Base-by-base conservation (phyloP, 2,888 invertebrate species). In the Agrotis exclamationis region DNA sequence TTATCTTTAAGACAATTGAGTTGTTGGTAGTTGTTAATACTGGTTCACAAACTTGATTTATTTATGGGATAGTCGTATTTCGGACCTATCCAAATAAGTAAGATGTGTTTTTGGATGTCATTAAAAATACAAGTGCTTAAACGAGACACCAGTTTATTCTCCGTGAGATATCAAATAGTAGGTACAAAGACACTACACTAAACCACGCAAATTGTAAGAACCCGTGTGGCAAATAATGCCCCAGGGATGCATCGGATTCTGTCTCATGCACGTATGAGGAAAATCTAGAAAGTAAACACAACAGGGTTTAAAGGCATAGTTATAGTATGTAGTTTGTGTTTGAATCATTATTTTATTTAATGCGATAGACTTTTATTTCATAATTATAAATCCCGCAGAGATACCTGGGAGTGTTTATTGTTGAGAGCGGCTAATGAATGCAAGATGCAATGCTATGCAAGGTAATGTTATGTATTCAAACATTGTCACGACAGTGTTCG, bases 261-360 rank as follows among this genome's bases (percentile, higher is more conserved):
- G 54, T 78, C 48, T 71, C 44, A 39, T 9, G 39, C 11, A 39
- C 9, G 53, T 7, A 77, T 54, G 48, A 48, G 18, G 22, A 20
- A 59, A 47, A 44, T 54, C 58, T 76, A 53, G 58, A 77, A 33
- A 54, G 20, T 59, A 64, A 48, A 60, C 48, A 20, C 24, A 45
- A 56, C 50, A 24, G 11, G 13, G 44, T 33, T 76, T 50, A 20
- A 48, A 76, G 22, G 50, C 24, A 57, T 44, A 33, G 14, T 53
- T 16, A 56, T 14, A 45, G 18, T 39, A 3, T 24, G 44, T 50
- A 24, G 70, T 50, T 76, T 33, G 24, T 24, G 45, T 33, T 76
- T 11, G 39, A 11, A 1, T 39, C 11, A 11, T 39, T 1, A 39
- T 39, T 39, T 39, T 7, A 33, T 33, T 39, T 39, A 11, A 39